These are phyloP conservation scores for Leptinotarsa undecemlineata DNA, from an alignment of 1,140 invertebrate genomes.

Conservation along the genomic window DNA sequence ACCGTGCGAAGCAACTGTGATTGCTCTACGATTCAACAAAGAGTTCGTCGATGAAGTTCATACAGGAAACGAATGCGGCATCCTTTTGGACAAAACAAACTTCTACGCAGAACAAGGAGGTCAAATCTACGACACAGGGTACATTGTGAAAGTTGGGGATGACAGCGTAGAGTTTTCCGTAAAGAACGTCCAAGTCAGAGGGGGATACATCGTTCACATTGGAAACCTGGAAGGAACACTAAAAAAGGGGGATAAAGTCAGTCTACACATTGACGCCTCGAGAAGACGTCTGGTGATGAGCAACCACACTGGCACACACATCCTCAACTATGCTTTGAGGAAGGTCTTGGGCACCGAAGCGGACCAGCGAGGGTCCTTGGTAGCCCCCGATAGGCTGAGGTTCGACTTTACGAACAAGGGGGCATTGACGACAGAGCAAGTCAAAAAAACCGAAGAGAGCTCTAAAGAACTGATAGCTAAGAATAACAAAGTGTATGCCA, in stretches of 20 bases:
- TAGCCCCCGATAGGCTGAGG: conserved; percentile 92
- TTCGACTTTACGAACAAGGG: conserved; percentile 98
- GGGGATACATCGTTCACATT: conserved; percentile 94
- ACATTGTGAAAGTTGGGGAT: conserved; percentile 84
- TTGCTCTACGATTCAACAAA: conserved; percentile 74
- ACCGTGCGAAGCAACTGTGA: conserved; percentile 67
- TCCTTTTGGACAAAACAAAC: conserved; percentile 90
- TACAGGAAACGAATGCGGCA: conserved; percentile 87
- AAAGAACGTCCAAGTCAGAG: conserved; percentile 94
- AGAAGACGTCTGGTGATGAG: conserved; percentile 91
- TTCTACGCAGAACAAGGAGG: conserved; percentile 99
- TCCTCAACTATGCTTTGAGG: conserved; percentile 92
- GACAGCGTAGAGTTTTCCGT: conserved; percentile 91
- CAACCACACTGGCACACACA: conserved; percentile 98
- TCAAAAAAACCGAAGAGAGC: conserved; percentile 82
- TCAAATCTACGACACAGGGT: conserved; percentile 95
- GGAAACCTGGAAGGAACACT: conserved; percentile 85
- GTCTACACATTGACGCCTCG: conserved; percentile 80
- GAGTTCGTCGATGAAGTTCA: conserved; percentile 84
- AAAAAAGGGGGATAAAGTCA: conserved; percentile 84
- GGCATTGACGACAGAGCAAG: conserved; percentile 84
- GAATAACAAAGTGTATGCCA: conserved; percentile 87
- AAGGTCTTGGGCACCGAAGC: conserved; percentile 87
- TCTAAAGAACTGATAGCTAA: conserved; percentile 77
- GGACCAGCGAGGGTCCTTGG: conserved; percentile 97